Evolutionary conservation across 2,797 vertebrate species (phyloP).

Genomic region (Bucorvus abyssinicus): DNA sequence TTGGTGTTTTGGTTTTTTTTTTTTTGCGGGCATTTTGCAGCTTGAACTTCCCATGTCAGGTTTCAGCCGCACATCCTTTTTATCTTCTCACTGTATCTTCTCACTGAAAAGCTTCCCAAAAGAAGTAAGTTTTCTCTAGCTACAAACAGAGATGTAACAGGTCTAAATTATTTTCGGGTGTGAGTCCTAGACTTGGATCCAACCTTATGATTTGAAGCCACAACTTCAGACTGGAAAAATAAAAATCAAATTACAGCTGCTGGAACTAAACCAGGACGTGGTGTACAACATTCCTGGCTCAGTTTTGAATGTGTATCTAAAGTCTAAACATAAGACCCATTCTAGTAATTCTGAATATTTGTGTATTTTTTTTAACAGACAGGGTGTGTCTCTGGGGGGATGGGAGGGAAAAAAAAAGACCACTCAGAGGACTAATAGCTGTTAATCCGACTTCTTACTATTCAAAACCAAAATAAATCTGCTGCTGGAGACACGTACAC

Average conservation of each 20-base stretch:
- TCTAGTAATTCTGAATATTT: neutral
- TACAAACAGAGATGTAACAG: neutral
- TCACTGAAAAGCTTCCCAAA: neutral
- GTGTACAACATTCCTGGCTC: neutral
- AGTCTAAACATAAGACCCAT: neutral
- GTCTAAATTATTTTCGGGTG: neutral
- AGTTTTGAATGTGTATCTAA: neutral
- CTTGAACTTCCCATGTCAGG: neutral
- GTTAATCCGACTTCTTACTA: neutral
- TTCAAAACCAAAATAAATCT: neutral
- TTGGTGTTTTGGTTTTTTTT: too few species aligned
- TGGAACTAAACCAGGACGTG: neutral
- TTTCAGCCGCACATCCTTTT: neutral
- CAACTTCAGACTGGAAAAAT: neutral
- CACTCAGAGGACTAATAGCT: neutral
- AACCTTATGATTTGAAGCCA: neutral
- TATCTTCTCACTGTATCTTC: neutral
- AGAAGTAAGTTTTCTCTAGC: neutral
- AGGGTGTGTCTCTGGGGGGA: accelerated
- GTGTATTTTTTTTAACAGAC: neutral
- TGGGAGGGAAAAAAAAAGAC: neutral
- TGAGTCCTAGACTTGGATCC: neutral
- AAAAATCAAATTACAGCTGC: neutral
- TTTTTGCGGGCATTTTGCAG: neutral
- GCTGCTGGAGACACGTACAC: neutral